phyloP scores from a whole-genome alignment of 2,113 vertebrate genomes.

The Scophthalmus maximus region DNA sequence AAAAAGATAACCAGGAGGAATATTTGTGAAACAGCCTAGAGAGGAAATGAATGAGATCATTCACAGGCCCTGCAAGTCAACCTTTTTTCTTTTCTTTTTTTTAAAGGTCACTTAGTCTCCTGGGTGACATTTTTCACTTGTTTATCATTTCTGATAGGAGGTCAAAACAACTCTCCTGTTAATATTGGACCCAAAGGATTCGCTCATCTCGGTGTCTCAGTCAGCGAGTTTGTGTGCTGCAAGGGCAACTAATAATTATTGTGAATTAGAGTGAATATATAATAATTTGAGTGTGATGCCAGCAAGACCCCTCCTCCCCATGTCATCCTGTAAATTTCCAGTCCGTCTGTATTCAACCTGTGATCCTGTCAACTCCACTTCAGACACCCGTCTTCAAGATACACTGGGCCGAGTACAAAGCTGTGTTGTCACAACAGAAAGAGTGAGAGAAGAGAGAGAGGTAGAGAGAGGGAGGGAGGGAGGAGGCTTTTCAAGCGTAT shows the following conservation, averaged over 20 bases:
- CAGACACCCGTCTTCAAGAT: slow-evolving; percentile 50
- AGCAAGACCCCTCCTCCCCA: background rate
- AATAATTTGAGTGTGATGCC: background rate
- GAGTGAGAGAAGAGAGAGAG: slow-evolving; percentile 7
- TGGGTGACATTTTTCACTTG: slow-evolving; percentile 25
- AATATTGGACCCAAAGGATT: background rate
- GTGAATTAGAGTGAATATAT: background rate
- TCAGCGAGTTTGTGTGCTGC: background rate
- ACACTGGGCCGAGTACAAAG: slow-evolving; percentile 28
- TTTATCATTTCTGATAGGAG: slow-evolving; percentile 38
- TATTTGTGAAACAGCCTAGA: slow-evolving; percentile 40
- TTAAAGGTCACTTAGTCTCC: slow-evolving; percentile 64
- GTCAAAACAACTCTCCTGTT: background rate
- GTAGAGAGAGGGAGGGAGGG: slow-evolving; percentile 14
- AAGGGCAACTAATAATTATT: background rate
- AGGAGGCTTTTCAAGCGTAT: slow-evolving; percentile 3
- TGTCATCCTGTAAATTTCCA: slow-evolving; percentile 7
- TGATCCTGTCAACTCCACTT: slow-evolving; percentile 46
- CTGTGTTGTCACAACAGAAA: slow-evolving; percentile 54
- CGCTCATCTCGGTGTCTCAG: no score
- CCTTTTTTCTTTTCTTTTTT: slow-evolving; percentile 41
- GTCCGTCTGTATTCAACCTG: slow-evolving; percentile 18
- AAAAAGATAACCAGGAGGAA: slow-evolving; percentile 33
- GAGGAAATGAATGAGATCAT: slow-evolving; percentile 56
- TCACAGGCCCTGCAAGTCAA: slow-evolving; percentile 51